Evolutionary conservation across 64 coral and sea anemone species (phyloP).

Genomic region (Stichodactyla helianthus): DNA sequence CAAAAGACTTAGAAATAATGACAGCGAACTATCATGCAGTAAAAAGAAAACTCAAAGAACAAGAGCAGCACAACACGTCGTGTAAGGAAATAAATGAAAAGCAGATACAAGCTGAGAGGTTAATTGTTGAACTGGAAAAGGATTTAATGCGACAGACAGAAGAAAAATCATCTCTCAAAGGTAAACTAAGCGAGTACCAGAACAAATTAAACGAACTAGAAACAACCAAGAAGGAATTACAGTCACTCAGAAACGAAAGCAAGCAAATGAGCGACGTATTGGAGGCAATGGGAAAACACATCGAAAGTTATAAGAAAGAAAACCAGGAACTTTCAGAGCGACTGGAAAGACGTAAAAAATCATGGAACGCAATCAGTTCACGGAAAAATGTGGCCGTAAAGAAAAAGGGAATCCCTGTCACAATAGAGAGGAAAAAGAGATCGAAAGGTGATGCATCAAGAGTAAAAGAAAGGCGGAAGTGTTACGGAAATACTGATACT

Average conservation of each 20-base stretch:
- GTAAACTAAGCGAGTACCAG: constrained; percentile 29
- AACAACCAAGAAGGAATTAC: constrained; percentile 34
- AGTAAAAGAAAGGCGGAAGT: background rate
- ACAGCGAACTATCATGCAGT: constrained; percentile 33
- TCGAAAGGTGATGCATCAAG: background rate
- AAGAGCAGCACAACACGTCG: constrained; percentile 42
- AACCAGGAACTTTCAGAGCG: constrained; percentile 40
- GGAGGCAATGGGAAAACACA: constrained; percentile 11
- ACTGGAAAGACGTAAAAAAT: constrained; percentile 40
- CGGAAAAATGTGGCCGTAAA: background rate
- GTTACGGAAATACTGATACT: background rate
- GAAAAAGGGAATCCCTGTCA: background rate
- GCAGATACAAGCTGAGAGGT: constrained; percentile 59
- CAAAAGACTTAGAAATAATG: constrained; percentile 44
- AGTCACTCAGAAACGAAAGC: constrained; percentile 53
- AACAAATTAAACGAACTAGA: constrained; percentile 45
- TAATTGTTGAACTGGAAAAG: constrained; percentile 76
- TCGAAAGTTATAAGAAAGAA: constrained; percentile 8
- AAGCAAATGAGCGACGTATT: constrained; percentile 27
- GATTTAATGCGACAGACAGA: constrained; percentile 63
- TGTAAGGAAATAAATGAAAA: constrained; percentile 50
- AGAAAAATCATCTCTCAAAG: constrained; percentile 50
- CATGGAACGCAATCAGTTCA: background rate
- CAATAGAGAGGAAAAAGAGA: background rate
- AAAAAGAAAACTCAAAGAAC: constrained; percentile 46